Evolutionary conservation across 2,113 vertebrate genomes (phyloP).

Genomic region (Guaruba guarouba): DNA sequence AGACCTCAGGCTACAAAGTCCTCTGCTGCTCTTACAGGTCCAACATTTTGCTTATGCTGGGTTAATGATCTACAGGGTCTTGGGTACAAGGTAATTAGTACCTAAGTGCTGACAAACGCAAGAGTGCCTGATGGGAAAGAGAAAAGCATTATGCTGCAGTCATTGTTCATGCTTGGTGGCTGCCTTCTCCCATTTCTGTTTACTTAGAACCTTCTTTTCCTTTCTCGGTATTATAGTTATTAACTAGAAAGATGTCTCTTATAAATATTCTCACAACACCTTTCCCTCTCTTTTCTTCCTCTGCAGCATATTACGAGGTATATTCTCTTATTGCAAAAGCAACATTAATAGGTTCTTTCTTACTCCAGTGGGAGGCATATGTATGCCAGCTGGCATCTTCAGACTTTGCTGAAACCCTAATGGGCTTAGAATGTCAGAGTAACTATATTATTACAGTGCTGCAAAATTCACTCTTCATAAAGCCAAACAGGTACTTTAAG

Average conservation of each 20-base stretch:
- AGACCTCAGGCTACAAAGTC: background rate
- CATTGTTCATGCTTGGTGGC: background rate
- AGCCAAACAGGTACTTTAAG: background rate
- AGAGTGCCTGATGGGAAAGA: background rate
- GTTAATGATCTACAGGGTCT: background rate
- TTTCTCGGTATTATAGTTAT: background rate
- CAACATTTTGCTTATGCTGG: background rate
- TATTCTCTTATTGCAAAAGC: background rate
- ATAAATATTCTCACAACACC: background rate
- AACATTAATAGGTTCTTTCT: background rate
- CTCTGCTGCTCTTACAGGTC: background rate
- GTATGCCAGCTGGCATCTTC: background rate
- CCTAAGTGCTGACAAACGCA: background rate
- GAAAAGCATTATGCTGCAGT: background rate
- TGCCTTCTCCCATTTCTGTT: background rate
- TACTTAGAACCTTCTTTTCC: background rate
- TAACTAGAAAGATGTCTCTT: background rate
- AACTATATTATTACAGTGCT: background rate
- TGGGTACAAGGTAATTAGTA: background rate
- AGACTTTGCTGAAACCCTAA: background rate
- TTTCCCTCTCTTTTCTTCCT: background rate
- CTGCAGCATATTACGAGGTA: background rate
- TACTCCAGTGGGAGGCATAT: background rate
- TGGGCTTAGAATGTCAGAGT: background rate
- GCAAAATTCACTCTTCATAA: background rate